These are phyloP conservation scores for Alloplasta piceator DNA, from an alignment of 2,888 invertebrate species.

Conservation along the genomic window DNA sequence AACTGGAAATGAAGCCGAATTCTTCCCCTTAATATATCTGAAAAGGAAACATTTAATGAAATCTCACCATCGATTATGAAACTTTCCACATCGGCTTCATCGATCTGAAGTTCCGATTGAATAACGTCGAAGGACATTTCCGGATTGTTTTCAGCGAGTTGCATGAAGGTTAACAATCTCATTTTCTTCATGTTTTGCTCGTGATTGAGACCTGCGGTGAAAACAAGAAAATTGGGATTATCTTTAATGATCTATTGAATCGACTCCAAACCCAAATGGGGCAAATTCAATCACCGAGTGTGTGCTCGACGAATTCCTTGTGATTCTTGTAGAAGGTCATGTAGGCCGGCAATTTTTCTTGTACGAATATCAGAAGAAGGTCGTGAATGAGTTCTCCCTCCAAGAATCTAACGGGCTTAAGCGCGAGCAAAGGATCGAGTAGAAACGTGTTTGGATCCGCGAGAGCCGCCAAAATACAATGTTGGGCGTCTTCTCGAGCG, in stretches of 20 bases:
- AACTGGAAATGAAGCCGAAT: too few species aligned
- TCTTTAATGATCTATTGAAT: background rate
- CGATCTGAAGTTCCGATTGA: constrained; percentile 94
- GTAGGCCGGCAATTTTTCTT: constrained; percentile 96
- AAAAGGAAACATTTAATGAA: too few species aligned
- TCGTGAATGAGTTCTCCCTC: constrained; percentile 98
- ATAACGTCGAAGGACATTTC: constrained; percentile 97
- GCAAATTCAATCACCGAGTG: constrained; percentile 80
- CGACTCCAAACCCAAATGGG: too few species aligned
- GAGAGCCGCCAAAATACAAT: constrained; percentile 97
- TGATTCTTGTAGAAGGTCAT: constrained; percentile 96
- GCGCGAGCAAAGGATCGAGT: constrained; percentile 95
- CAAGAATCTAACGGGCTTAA: constrained; percentile 97
- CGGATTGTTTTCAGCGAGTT: constrained; percentile 96
- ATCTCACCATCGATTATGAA: constrained; percentile 96
- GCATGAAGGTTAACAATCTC: constrained; percentile 98
- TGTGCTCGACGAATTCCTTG: constrained; percentile 92
- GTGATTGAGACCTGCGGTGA: constrained; percentile 90
- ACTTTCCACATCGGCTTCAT: constrained; percentile 95
- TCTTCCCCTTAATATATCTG: too few species aligned
- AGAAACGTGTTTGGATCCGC: constrained; percentile 98
- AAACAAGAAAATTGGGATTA: constrained; percentile 11
- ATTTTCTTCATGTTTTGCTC: constrained; percentile 98
- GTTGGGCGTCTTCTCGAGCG: constrained; percentile 97
- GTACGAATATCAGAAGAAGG: constrained; percentile 96